phyloP scores from a whole-genome alignment of 2,113 vertebrate species.

The Pseudopodoces humilis region DNA sequence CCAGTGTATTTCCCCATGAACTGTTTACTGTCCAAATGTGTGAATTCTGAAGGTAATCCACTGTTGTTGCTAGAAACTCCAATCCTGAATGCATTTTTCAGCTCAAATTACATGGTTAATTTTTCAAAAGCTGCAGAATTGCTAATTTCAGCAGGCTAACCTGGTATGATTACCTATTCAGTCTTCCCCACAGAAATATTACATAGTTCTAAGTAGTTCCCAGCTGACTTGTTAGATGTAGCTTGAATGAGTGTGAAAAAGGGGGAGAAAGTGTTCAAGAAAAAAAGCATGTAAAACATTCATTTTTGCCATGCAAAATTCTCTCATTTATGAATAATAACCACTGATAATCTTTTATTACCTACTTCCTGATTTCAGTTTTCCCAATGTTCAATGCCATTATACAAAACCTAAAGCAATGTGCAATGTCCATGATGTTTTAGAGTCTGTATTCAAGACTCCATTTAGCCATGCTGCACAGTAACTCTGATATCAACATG shows the following conservation, averaged over 20 bases:
- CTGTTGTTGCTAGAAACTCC: background rate
- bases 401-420: background rate
- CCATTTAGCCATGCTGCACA: background rate
- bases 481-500: background rate
- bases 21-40: background rate
- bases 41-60: background rate
- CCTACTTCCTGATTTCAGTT: background rate
- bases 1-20: background rate
- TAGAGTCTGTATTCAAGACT: background rate
- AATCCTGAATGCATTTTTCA: background rate
- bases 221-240: background rate
- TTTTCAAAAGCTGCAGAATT: background rate
- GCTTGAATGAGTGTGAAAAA: background rate
- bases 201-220: background rate
- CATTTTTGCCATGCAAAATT: background rate
- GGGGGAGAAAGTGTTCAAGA: background rate
- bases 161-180: background rate
- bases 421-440: background rate
- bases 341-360: fast-evolving
- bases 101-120: background rate
- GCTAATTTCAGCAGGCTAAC: background rate
- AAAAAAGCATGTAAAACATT: background rate
- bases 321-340: background rate
- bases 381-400: background rate
- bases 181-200: background rate